Conservation (phyloP, 2,797 vertebrate genomes). For the Scolopax bukidnonensis region DNA sequence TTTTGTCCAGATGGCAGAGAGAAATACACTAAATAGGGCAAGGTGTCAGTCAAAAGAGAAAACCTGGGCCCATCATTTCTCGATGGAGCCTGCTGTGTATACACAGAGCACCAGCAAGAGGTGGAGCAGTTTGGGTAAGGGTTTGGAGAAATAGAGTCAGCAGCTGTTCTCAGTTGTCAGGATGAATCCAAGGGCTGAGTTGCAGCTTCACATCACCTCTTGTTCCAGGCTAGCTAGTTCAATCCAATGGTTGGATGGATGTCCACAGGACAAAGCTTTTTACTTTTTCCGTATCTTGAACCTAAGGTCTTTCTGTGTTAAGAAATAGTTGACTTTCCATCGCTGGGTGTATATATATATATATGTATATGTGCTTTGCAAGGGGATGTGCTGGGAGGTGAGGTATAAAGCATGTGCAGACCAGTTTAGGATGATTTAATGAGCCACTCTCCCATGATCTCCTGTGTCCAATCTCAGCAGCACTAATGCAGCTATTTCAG, state of each 20-base stretch:
- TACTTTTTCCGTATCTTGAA: neutral
- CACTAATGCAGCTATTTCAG: neutral
- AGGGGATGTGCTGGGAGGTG: neutral
- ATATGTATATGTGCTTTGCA: neutral
- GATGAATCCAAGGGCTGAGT: neutral
- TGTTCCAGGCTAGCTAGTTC: neutral
- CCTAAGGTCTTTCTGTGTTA: neutral
- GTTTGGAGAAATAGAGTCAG: neutral
- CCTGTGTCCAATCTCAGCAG: neutral
- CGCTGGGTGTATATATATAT: neutral
- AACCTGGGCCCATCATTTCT: neutral
- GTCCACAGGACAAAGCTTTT: neutral
- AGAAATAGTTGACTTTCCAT: neutral
- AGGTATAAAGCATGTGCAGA: neutral
- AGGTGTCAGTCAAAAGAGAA: neutral
- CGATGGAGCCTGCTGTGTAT: neutral
- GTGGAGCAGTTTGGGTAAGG: neutral
- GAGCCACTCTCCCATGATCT: neutral
- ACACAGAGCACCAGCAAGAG: neutral
- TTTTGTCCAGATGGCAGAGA: neutral
- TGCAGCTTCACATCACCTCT: neutral
- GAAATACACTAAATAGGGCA: neutral
- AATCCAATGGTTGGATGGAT: neutral
- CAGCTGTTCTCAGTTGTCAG: neutral
- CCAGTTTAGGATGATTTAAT: neutral